These are phyloP conservation scores for Falco concolor DNA, from an alignment of 2,797 vertebrate species.

Conservation along the genomic window DNA sequence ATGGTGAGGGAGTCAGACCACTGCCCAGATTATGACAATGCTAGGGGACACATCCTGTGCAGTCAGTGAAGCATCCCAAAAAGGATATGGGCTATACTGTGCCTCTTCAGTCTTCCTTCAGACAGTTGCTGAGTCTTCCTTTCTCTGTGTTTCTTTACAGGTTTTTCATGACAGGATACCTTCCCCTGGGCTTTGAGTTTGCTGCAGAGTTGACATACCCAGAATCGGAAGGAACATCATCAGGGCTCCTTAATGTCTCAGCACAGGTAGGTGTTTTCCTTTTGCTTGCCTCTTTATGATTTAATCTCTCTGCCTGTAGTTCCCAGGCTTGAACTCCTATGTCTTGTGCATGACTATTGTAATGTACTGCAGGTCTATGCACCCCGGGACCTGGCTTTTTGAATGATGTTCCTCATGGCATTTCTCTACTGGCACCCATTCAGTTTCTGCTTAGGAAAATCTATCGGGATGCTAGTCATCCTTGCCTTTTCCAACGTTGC, in stretches of 20 bases:
- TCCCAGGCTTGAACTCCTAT: background rate
- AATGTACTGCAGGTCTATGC: background rate
- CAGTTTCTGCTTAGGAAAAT: background rate
- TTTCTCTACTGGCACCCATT: background rate
- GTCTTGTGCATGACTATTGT: background rate
- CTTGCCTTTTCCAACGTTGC: background rate
- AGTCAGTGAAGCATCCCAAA: background rate
- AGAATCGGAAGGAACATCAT: conserved; percentile 94
- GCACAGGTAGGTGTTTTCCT: conserved; percentile 83
- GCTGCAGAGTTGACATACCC: conserved; percentile 93
- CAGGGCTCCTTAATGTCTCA: conserved; percentile 92
- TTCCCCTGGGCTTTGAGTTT: conserved; percentile 96
- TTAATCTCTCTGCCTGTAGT: background rate
- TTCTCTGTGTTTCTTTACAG: conserved; percentile 65
- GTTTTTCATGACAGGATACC: conserved; percentile 97
- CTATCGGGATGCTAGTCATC: background rate
- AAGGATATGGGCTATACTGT: background rate
- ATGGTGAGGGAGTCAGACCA: background rate
- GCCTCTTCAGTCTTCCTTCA: background rate
- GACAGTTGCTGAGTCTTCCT: background rate
- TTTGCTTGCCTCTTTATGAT: background rate
- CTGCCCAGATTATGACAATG: background rate
- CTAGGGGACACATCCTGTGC: background rate
- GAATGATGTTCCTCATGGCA: background rate
- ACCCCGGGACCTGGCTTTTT: background rate